phyloP scores from a whole-genome alignment of 2,797 vertebrate species.

The Sandelia bainsii region DNA sequence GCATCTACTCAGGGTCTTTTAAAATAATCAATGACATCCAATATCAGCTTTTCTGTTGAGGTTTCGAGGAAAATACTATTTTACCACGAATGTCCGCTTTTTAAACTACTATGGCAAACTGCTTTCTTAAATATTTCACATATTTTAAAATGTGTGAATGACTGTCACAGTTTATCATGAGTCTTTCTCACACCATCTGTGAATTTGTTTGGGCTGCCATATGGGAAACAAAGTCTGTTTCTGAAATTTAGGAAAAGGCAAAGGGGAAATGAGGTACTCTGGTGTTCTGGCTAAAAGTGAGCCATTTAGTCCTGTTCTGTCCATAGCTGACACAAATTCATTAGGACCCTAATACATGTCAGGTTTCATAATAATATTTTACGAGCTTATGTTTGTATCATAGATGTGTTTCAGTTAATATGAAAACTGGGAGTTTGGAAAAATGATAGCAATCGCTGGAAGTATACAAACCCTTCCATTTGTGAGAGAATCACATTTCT shows the following conservation, averaged over 20 bases:
- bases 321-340: constrained; percentile 3
- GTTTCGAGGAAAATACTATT: neutral
- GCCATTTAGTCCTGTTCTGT: constrained; percentile 7
- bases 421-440: neutral
- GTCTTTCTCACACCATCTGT: constrained; percentile 11
- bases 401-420: constrained; percentile 9
- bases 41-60: constrained; percentile 37
- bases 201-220: constrained; percentile 15
- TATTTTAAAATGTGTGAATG: constrained; percentile 9
- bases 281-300: neutral
- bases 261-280: neutral
- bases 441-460: neutral
- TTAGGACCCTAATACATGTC: neutral
- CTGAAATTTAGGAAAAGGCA: neutral
- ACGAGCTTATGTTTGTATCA: neutral
- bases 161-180: constrained; percentile 8
- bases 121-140: constrained; percentile 1
- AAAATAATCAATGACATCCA: constrained; percentile 45
- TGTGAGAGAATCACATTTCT: neutral
- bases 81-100: constrained; percentile 15
- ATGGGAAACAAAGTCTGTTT: constrained; percentile 15
- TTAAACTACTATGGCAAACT: constrained; percentile 6
- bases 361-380: neutral
- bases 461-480: neutral
- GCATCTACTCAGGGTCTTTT: constrained; percentile 29